Evolutionary conservation across 1,140 invertebrate species (phyloP).

Genomic region (Drosophila sp.): DNA sequence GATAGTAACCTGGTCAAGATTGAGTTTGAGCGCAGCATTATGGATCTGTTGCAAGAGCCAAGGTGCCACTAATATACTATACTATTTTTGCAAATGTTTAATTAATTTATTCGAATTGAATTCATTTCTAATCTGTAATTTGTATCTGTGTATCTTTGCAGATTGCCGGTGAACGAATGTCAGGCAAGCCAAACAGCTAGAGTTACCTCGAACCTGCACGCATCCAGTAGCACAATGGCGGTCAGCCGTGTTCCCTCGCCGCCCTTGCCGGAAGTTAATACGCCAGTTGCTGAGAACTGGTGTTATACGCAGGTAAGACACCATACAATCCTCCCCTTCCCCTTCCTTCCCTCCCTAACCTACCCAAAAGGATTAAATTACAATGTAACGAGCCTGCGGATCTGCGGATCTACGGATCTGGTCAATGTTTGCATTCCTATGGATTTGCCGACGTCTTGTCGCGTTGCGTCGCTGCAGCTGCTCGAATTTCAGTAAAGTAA

Average conservation of each 20-base stretch:
- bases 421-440: conserved; percentile 64
- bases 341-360: not conserved
- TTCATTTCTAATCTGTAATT: not conserved
- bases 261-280: conserved; percentile 95
- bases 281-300: conserved; percentile 97
- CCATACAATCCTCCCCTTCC: not conserved
- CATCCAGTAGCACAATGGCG: conserved; percentile 92
- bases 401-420: conserved; percentile 11
- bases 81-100: too few species aligned
- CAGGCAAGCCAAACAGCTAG: conserved; percentile 91
- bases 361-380: conserved; percentile 60
- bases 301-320: conserved; percentile 95
- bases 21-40: conserved; percentile 83
- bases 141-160: conserved; percentile 85
- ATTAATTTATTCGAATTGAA: not conserved
- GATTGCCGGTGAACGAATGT: conserved; percentile 94
- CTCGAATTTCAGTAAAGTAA: conserved; percentile 66
- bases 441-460: conserved; percentile 47
- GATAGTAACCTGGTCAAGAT: conserved; percentile 76
- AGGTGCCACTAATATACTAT: conserved; percentile 41
- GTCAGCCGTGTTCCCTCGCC: conserved; percentile 96
- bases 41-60: conserved; percentile 82
- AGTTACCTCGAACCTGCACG: conserved; percentile 91
- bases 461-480: conserved; percentile 26
- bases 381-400: conserved; percentile 13